Evolutionary conservation across 2,113 vertebrate species (phyloP), one percentile per base, ranked within the genome.

Genomic region (Sorex araneus): DNA sequence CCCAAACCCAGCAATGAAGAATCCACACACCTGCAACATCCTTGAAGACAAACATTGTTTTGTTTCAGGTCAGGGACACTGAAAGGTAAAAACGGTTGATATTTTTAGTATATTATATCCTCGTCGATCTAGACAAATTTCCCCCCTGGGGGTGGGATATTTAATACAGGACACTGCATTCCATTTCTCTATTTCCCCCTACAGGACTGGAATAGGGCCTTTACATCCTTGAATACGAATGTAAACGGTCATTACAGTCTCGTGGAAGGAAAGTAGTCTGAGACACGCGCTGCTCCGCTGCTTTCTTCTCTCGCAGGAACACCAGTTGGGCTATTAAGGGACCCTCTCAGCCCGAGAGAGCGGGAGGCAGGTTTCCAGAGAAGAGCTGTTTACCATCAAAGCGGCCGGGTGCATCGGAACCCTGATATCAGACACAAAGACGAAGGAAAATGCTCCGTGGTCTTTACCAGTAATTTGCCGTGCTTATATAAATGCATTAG

Each of bases 391-490:
- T 60, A 81, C 94, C 91, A 93, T 93, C 95, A 94, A 92, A 95
- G 95, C 63, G 0, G 77, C 45, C 40, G 75, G 57, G 45, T 79
- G 79, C 50, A 40, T 27, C 76, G 89, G 90, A 47, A 75, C 5
- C 7, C 60, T 90, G 30, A 0, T 69, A 43, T 93, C 82, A 88
- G n/a, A 83, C 50, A 84, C 25, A 82, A 54, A 88, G 92, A 85
- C 3, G 18, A 66, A 88, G 76, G 92, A 74, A 93, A 87, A 89
- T 81, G 83, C 7, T n/a, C 45, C 66, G 25, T 80, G 88, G 91
- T 92, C 94, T 96, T 94, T 79, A 83, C 2, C 30, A 93, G 89
- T 88, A 93, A 95, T 96, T 97, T 86, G 74, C 95, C 86, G 83
- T 34, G 28, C 76, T 88, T 84, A 69, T 60, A 34, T 67, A 88